Evolutionary conservation across 2,888 invertebrate species (phyloP).

Genomic region (Tromatobia lineatoria): DNA sequence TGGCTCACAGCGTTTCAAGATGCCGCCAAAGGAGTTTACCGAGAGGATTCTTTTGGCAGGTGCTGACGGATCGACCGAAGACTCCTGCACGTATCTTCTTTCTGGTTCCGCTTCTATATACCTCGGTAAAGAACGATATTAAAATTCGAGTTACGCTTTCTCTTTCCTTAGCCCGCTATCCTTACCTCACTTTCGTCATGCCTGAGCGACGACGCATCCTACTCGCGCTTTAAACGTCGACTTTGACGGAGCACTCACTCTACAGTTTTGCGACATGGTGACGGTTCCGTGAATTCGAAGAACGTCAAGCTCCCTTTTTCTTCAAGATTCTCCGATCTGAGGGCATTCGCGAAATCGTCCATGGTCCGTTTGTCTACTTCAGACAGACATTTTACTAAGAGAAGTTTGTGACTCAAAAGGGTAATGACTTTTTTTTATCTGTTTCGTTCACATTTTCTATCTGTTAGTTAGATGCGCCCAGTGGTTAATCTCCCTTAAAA

Average conservation of each 20-base stretch:
- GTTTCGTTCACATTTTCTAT: background rate
- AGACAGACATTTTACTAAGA: conserved; percentile 36
- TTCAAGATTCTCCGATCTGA: conserved; percentile 27
- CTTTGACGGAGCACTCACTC: conserved; percentile 54
- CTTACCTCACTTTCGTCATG: conserved; percentile 51
- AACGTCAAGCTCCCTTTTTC: conserved; percentile 39
- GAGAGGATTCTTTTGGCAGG: conserved; percentile 57
- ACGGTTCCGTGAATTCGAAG: conserved; percentile 44
- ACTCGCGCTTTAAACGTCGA: conserved; percentile 43
- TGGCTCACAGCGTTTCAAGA: conserved; percentile 36
- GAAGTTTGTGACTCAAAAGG: conserved; percentile 5
- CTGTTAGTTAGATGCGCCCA: background rate
- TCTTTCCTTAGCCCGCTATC: conserved; percentile 27
- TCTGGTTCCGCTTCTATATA: conserved; percentile 17
- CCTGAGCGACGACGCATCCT: conserved; percentile 27
- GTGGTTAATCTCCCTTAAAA: background rate
- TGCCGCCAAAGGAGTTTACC: conserved; percentile 53
- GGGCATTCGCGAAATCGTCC: conserved; percentile 47
- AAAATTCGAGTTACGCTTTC: conserved; percentile 58
- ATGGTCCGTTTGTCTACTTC: conserved; percentile 32
- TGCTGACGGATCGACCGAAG: conserved; percentile 62
- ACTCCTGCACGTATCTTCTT: conserved; percentile 37
- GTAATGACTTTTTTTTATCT: background rate
- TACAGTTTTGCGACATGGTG: conserved; percentile 10
- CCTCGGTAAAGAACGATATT: conserved; percentile 59